phyloP scores from a whole-genome alignment of 2,113 vertebrate genomes.

The Calidris pugnax region DNA sequence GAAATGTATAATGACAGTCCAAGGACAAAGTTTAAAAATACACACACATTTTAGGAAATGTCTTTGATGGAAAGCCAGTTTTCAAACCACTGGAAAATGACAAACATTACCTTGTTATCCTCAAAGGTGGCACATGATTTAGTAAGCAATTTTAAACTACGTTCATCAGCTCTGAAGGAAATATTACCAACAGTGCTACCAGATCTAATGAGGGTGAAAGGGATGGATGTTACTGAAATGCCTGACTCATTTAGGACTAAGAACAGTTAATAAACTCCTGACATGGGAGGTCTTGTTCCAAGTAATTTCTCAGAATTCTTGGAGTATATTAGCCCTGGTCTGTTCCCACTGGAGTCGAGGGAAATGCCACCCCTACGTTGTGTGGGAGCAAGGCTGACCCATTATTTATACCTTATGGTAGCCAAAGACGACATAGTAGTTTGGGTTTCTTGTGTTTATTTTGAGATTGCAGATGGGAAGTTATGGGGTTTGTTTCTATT shows the following conservation, averaged over 20 bases:
- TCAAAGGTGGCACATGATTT: constrained; percentile 24
- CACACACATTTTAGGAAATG: background rate
- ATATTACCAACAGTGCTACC: background rate
- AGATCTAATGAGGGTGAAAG: constrained; percentile 33
- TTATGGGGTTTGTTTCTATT: background rate
- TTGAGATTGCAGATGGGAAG: constrained; percentile 12
- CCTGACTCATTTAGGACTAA: constrained; percentile 17
- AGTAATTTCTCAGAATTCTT: constrained; percentile 49
- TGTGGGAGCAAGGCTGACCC: background rate
- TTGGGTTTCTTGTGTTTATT: background rate
- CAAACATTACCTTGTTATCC: background rate
- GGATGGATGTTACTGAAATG: constrained; percentile 34
- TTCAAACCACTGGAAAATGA: background rate
- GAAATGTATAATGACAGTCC: background rate
- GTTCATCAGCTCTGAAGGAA: constrained; percentile 21
- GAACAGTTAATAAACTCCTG: background rate
- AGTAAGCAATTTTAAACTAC: constrained; percentile 11
- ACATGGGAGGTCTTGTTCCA: constrained; percentile 37
- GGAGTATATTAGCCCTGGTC: background rate
- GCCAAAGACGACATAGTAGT: background rate
- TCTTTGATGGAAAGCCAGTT: background rate
- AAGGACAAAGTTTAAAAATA: constrained; percentile 10
- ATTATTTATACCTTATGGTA: background rate
- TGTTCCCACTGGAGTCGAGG: background rate
- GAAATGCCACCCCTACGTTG: background rate